Conservation (phyloP, 1,140 invertebrate species). For the Drosophila guanche region DNA sequence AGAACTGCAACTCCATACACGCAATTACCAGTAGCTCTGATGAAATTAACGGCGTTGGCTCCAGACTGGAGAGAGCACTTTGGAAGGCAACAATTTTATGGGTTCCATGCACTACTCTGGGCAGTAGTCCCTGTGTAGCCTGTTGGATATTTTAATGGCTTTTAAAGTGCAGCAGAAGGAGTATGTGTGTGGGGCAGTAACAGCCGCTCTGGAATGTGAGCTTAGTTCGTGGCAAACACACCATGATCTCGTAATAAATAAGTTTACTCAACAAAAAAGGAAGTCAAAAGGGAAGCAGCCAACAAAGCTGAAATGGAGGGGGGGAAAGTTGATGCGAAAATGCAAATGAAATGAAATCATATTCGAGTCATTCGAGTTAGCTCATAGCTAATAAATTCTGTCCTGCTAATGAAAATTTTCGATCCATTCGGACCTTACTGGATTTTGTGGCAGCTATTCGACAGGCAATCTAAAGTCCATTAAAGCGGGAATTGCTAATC, state of each 20-base stretch:
- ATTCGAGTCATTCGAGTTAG: not conserved
- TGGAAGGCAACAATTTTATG: constrained; percentile 21
- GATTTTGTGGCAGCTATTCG: not conserved
- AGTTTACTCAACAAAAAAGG: constrained; percentile 6
- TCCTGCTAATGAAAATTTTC: not conserved
- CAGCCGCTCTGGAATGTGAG: not conserved
- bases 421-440: too few relatives aligned
- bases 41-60: constrained; percentile 72
- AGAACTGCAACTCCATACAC: constrained; percentile 63
- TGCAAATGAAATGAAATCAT: constrained; percentile 12
- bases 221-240: constrained; percentile 22
- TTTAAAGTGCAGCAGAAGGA: constrained; percentile 65
- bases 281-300: constrained; percentile 1
- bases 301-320: not conserved
- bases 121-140: constrained; percentile 13
- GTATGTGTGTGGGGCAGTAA: not conserved
- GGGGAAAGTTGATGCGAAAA: not conserved
- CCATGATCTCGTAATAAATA: constrained; percentile 42
- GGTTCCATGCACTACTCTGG: constrained; percentile 12
- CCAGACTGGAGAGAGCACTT: constrained; percentile 3
- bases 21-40: constrained; percentile 79
- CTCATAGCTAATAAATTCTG: not conserved
- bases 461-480: constrained; percentile 12
- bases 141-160: constrained; percentile 77
- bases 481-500: constrained; percentile 27